Evolutionary conservation across 1,140 invertebrate species (phyloP).

Genomic region (Sycobia sp.): DNA sequence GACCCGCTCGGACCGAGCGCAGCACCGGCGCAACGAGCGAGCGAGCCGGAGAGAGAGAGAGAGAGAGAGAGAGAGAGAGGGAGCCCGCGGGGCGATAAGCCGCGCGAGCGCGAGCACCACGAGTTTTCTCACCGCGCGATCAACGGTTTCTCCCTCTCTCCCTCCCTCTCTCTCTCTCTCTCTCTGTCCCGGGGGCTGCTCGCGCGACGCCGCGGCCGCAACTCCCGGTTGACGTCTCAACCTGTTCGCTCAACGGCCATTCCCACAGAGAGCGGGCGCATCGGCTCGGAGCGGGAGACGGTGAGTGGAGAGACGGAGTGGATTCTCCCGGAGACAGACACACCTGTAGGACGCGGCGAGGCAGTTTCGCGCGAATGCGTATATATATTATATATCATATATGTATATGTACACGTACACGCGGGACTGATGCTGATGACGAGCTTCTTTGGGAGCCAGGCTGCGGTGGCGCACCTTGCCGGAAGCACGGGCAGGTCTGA

Average conservation of each 20-base stretch:
- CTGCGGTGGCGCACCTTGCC: no score
- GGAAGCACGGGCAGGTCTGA: neutral
- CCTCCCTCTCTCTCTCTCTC: no score
- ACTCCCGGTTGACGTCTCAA: constrained; percentile 40
- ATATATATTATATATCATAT: no score
- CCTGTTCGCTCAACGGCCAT: constrained; percentile 57
- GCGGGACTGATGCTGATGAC: no score
- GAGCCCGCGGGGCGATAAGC: no score
- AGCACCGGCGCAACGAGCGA: neutral
- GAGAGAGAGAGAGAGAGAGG: no score
- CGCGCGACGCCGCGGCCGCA: neutral
- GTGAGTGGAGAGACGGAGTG: no score
- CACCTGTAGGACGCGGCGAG: constrained; percentile 53
- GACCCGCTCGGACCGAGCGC: neutral
- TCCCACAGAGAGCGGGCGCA: constrained; percentile 55
- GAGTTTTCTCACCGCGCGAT: constrained; percentile 24
- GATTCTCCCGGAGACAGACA: no score
- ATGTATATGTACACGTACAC: no score
- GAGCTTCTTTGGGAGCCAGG: no score
- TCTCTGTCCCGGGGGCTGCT: constrained; percentile 2
- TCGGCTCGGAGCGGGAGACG: no score
- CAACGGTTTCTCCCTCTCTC: constrained; percentile 33
- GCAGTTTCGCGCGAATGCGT: constrained; percentile 43
- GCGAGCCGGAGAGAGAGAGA: no score
- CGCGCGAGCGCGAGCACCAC: constrained; percentile 13